Evolutionary conservation across 1,140 invertebrate species (phyloP).

Genomic region (Drosophila cardini): DNA sequence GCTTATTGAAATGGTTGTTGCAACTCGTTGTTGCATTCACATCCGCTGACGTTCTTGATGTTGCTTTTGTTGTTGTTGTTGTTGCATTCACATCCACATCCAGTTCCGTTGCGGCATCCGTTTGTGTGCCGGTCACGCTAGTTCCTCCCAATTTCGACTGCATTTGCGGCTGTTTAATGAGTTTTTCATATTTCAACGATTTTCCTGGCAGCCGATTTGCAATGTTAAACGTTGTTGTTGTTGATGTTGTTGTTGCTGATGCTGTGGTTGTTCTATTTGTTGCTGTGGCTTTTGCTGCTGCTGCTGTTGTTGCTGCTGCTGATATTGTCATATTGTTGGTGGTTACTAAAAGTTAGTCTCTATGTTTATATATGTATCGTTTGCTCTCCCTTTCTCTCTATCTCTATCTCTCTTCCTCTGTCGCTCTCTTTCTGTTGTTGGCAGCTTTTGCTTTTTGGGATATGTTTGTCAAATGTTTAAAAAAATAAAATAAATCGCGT

Average conservation of each 20-base stretch:
- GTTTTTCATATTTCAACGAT: constrained; percentile 78
- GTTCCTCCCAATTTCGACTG: constrained; percentile 43
- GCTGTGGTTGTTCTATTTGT: constrained; percentile 43
- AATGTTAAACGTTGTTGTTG: constrained; percentile 47
- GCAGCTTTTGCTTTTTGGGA: constrained; percentile 52
- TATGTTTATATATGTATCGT: constrained; percentile 35
- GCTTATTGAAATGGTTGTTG: constrained; percentile 59
- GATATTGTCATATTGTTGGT: constrained; percentile 82
- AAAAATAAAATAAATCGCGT: background rate
- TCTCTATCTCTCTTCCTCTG: constrained; percentile 4
- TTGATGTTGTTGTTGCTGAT: constrained; percentile 17
- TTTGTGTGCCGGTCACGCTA: constrained; percentile 67
- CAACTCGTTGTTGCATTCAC: constrained; percentile 47
- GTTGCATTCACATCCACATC: constrained; percentile 31
- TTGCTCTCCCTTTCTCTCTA: constrained; percentile 13
- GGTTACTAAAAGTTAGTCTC: constrained; percentile 43
- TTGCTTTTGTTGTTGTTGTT: too few species aligned
- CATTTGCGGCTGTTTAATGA: constrained; percentile 79
- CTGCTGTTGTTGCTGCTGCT: constrained; percentile 41
- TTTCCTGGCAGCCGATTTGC: constrained; percentile 66
- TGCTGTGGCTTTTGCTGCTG: constrained; percentile 31
- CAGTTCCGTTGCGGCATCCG: constrained; percentile 50
- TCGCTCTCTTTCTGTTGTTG: constrained; percentile 25
- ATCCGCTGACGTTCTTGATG: too few species aligned
- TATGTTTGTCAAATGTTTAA: constrained; percentile 40